Evolutionary conservation across 1,140 invertebrate species (phyloP).

Genomic region (Parasteatoda tepidariorum): DNA sequence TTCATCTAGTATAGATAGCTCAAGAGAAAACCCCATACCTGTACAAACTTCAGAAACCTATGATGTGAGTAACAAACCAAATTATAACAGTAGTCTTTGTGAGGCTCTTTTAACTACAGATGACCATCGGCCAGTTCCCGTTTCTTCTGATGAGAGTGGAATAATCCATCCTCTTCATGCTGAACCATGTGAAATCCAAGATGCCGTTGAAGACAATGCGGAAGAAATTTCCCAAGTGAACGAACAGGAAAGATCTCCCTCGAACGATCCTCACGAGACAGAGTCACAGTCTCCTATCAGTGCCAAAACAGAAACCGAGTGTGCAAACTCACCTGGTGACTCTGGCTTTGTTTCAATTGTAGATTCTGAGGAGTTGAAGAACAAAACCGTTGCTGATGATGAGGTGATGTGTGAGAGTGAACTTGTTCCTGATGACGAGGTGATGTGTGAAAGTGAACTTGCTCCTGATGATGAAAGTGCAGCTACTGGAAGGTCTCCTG

Average conservation of each 20-base stretch:
- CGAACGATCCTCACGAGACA: not conserved
- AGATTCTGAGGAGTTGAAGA: constrained; percentile 24
- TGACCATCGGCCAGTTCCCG: constrained; percentile 47
- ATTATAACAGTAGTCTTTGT: constrained; percentile 47
- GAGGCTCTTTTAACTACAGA: constrained; percentile 49
- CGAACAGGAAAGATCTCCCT: not conserved
- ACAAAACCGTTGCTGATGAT: constrained; percentile 40
- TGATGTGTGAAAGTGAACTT: constrained; percentile 35
- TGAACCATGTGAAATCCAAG: constrained; percentile 3
- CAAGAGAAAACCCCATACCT: not conserved
- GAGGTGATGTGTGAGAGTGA: constrained; percentile 42
- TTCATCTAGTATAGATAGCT: not conserved
- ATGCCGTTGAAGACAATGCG: not conserved
- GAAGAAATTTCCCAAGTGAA: not conserved
- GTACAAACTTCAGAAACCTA: constrained; percentile 6
- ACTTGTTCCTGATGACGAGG: constrained; percentile 19
- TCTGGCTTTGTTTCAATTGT: constrained; percentile 39
- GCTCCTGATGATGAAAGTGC: constrained; percentile 36
- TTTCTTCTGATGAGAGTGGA: constrained; percentile 23
- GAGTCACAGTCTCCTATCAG: not conserved
- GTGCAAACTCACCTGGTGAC: constrained; percentile 41
- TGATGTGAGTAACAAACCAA: constrained; percentile 28
- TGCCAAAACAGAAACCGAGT: constrained; percentile 40
- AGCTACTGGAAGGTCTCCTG: constrained; percentile 40
- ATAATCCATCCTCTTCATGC: not conserved